These are phyloP conservation scores for Masticophis lateralis DNA, from an alignment of 2,797 vertebrate genomes.

Conservation along the genomic window DNA sequence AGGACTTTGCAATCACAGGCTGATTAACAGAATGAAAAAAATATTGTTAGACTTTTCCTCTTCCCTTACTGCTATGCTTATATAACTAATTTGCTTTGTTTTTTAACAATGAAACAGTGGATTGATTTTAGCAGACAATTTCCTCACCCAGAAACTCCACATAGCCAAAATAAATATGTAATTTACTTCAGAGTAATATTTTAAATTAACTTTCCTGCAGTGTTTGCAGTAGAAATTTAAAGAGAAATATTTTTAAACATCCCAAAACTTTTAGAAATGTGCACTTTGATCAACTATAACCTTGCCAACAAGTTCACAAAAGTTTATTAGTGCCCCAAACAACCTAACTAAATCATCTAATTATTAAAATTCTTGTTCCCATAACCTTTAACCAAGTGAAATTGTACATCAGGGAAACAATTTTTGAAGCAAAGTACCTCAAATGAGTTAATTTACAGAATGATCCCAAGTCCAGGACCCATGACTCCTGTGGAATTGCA, in stretches of 20 bases:
- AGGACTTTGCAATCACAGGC: background rate
- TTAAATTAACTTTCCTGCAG: background rate
- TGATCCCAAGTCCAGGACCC: background rate
- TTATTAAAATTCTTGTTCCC: background rate
- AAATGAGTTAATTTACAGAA: background rate
- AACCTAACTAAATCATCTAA: background rate
- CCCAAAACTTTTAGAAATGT: background rate
- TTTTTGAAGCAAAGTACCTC: background rate
- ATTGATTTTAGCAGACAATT: background rate
- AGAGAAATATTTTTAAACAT: background rate
- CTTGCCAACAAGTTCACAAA: background rate
- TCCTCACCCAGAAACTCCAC: background rate
- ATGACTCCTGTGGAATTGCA: background rate
- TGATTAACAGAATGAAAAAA: background rate
- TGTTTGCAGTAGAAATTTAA: background rate
- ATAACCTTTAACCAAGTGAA: background rate
- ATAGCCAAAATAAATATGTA: background rate
- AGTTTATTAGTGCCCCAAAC: background rate
- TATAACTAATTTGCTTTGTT: background rate
- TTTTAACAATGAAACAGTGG: background rate
- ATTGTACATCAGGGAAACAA: background rate
- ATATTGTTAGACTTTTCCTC: background rate
- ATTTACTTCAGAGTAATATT: background rate
- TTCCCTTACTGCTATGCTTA: background rate
- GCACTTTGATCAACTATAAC: background rate